A percentile compares a stretch with the other conserved stretches of the same genome.
Evolutionary conservation across 2,113 vertebrate species (phyloP).

Genomic region (Pachycephala philippinensis): DNA sequence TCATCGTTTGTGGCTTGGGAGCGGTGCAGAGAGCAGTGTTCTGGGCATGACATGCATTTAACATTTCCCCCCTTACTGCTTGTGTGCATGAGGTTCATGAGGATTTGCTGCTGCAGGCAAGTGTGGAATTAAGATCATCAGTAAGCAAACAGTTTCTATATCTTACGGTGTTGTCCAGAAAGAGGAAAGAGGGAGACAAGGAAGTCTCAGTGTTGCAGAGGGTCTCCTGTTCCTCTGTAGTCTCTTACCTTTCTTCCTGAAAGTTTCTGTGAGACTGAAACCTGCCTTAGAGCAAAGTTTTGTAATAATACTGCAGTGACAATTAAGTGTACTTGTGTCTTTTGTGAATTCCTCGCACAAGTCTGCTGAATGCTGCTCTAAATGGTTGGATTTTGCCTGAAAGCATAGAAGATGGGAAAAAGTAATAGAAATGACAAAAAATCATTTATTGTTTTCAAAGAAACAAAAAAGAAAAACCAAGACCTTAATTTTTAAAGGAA

Average conservation of each 20-base stretch:
- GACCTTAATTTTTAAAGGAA: neutral
- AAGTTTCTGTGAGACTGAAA: neutral
- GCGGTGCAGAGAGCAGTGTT: neutral
- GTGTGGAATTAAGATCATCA: neutral
- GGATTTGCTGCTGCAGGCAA: neutral
- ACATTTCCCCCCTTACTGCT: neutral
- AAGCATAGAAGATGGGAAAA: neutral
- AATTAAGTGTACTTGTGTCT: neutral
- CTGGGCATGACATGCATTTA: neutral
- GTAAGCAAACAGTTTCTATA: neutral
- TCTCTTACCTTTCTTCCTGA: neutral
- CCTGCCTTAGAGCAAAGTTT: neutral
- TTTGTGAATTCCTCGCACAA: neutral
- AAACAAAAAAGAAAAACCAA: neutral
- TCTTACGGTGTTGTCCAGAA: neutral
- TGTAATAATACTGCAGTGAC: neutral
- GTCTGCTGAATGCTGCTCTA: neutral
- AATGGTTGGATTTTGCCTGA: neutral
- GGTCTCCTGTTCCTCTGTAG: neutral
- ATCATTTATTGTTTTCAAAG: neutral
- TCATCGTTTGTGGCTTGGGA: neutral
- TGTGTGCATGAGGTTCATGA: neutral
- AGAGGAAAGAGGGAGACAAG: neutral
- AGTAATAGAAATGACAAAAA: neutral
- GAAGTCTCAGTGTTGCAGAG: neutral